Evolutionary conservation across 1,140 invertebrate species (phyloP), one percentile per base, ranked within the genome.

Genomic region (Drosophila ambigua): DNA sequence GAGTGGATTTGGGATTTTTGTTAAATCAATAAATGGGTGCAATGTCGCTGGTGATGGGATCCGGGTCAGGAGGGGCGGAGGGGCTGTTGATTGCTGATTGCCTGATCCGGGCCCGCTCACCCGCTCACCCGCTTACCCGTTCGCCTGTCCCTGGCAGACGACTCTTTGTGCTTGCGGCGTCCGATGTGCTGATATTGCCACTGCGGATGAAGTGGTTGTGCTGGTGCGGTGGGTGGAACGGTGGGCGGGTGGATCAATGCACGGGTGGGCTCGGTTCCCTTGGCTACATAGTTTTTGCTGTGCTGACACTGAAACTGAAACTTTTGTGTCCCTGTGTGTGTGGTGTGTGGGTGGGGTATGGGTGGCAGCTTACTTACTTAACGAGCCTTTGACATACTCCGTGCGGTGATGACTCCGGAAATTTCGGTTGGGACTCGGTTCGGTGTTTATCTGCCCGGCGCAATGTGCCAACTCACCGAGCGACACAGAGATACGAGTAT

Each of bases 331-430:
- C 41, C 24, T 35, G 35, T 11, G 24, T 62, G n/a, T 23, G 24
- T 46, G 23, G 48, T 44, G 13, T 69, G 41, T 68, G 28, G 41
- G 24, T 50, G 41, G 24, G 54, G 44, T 79, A 71, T 65, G 31
- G 52, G 58, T 58, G 69, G 73, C 68, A 77, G 63, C 73, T 76
- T 63, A 65, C 61, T 80, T 71, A 85, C 59, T 81, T 87, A 85
- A 69, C 82, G 78, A 85, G 62, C 82, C 81, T 77, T 85, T 81
- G 83, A 87, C 69, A 81, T 58, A 75, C 69, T 81, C 65, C 24
- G 26, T 26, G 41, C 51, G 31, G 55, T 31, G 44, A 50, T 49
- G 65, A 48, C 62, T 54, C 15, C 31, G 72, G 53, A 53, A 24
- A 52, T 53, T 65, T 73, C 7, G 41, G 46, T 41, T 53, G 49